Evolutionary conservation across 2,888 invertebrate species (phyloP).

Genomic region (Nomada fabriciana): DNA sequence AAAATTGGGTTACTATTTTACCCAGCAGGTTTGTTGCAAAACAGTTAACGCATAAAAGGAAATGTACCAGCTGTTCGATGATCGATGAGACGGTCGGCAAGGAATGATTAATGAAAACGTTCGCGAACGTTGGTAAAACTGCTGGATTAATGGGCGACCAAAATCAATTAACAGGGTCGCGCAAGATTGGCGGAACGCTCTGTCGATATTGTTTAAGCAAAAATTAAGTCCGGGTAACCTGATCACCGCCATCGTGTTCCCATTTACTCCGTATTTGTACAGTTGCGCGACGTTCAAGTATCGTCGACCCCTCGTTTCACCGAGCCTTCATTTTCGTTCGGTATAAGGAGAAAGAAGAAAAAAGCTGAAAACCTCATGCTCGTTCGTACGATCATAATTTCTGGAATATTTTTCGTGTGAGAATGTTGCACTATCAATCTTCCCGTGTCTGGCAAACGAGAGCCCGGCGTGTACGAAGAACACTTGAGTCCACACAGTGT

Average conservation of each 20-base stretch:
- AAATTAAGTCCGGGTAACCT: slow-evolving; percentile 49
- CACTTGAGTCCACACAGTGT: slow-evolving; percentile 63
- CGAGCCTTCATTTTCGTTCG: slow-evolving; percentile 8
- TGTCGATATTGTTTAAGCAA: slow-evolving; percentile 40
- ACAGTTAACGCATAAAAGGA: not conserved
- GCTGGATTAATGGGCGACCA: slow-evolving; percentile 47
- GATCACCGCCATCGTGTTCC: not conserved
- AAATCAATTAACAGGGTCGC: slow-evolving; percentile 55
- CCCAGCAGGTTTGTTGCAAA: not conserved
- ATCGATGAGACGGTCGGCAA: slow-evolving; percentile 22
- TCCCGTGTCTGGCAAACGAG: slow-evolving; percentile 19
- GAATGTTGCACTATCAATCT: slow-evolving; percentile 57
- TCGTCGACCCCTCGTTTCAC: not conserved
- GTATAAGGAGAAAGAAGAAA: not conserved
- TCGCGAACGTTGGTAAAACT: not conserved
- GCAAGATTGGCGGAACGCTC: slow-evolving; percentile 23
- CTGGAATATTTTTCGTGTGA: slow-evolving; percentile 24
- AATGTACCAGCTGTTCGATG: slow-evolving; percentile 20
- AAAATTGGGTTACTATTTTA: not conserved
- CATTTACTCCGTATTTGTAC: slow-evolving; percentile 44
- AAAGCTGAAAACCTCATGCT: not conserved
- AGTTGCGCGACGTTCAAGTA: slow-evolving; percentile 34
- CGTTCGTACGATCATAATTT: slow-evolving; percentile 45
- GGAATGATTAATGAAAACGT: slow-evolving; percentile 43
- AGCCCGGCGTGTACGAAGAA: not conserved